Percentiles rank a stretch among this genome's conserved stretches.
Evolutionary conservation across 2,888 invertebrate species (phyloP).

Genomic region (Chironomus tentans): DNA sequence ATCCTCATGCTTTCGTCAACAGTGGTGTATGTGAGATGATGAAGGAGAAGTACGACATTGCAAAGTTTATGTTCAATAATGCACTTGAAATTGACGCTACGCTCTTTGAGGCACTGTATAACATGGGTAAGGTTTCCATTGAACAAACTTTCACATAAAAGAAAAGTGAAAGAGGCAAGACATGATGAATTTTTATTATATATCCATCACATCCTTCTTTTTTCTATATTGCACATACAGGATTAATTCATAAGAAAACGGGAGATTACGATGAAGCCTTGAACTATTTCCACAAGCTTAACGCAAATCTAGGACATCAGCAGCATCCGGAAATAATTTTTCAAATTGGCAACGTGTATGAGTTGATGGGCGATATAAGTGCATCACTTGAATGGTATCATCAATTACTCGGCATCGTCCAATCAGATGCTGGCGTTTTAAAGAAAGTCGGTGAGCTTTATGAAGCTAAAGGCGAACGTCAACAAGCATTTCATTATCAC

Average conservation of each 20-base stretch:
- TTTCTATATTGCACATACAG: constrained; percentile 37
- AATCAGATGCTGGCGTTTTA: constrained; percentile 83
- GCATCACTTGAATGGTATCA: constrained; percentile 58
- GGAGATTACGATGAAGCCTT: constrained; percentile 64
- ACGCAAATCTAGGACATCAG: constrained; percentile 57
- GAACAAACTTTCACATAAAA: not conserved
- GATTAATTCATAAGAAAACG: constrained; percentile 59
- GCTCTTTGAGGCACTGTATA: constrained; percentile 76
- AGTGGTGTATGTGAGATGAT: constrained; percentile 70
- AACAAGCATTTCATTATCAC: constrained; percentile 55
- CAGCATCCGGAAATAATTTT: constrained; percentile 56
- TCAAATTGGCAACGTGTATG: constrained; percentile 70
- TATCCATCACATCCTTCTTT: too few species aligned
- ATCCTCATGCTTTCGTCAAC: constrained; percentile 75
- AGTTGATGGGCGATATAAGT: constrained; percentile 52
- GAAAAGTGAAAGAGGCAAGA: not conserved
- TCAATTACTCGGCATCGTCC: constrained; percentile 70
- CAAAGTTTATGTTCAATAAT: constrained; percentile 60
- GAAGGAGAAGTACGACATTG: constrained; percentile 58
- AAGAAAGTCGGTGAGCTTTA: constrained; percentile 85
- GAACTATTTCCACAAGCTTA: constrained; percentile 70
- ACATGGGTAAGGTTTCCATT: constrained; percentile 49
- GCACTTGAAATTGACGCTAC: constrained; percentile 72
- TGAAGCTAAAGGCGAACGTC: constrained; percentile 82
- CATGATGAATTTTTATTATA: not conserved